Base-by-base conservation (phyloP, 2,888 invertebrate genomes). In the Glomeris marginata region DNA sequence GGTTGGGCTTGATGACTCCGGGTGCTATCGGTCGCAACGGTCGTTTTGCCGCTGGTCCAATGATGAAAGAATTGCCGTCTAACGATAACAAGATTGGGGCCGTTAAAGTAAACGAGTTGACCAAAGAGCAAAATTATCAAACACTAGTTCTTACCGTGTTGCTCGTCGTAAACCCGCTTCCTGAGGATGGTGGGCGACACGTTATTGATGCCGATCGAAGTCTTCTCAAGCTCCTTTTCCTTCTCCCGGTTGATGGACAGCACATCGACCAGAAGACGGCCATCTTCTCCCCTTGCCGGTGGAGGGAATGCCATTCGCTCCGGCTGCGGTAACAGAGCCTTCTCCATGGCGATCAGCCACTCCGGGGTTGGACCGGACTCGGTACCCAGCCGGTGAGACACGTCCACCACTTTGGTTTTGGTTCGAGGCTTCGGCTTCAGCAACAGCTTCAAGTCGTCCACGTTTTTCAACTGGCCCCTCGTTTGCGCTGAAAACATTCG, bases 221-320 rank as follows among this genome's bases (percentile, higher is more conserved):
- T 45, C 49, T 52, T 52, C 42, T 54, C 52, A 22, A 49, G 40
- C 18, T 48, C 48, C 33, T 47, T 33, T 47, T 50, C 50, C 18
- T 50, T 50, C 28, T 50, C 50, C 13, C 50, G 33, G 41, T 50
- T 50, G 33, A 50, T 35, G 28, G 28, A 28, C 40, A 54, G 49
- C 20, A 53, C 45, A 49, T 88, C 88, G 67, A 88, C 88, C 58
- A 88, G 66, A 57, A 90, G 72, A 68, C 86, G 86, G 60, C 88
- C 90, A 67, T 90, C 84, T 54, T 84, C 81, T 52, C 83, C 88
- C 69, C 86, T 87, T 44, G 88, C 88, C 57, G 90, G 90, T 68
- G 85, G 84, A 49, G 90, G 90, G 71, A 86, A 91, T 61, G 83
- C 84, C 58, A 84, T 78, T 64, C 80, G 78, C 58, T 78, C 78